Evolutionary conservation across 1,140 invertebrate genomes (phyloP).

Genomic region (Caenorhabditis tropicalis): DNA sequence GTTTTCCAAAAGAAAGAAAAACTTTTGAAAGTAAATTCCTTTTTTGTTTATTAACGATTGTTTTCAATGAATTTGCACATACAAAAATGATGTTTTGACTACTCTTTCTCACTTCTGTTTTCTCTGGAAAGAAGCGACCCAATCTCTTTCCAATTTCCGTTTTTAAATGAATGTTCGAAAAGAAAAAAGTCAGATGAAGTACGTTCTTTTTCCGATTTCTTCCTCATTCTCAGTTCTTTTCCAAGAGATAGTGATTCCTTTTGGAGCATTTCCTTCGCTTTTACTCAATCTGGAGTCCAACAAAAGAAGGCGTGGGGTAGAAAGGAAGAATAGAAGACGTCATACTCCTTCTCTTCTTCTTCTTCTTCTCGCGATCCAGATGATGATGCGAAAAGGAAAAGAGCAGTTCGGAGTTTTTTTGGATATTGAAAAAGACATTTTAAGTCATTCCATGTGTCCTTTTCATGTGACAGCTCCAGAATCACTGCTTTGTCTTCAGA

Average conservation of each 20-base stretch:
- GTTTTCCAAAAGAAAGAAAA: too few relatives aligned
- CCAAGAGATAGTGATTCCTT: background rate
- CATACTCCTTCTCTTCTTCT: too few relatives aligned
- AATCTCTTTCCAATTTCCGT: background rate
- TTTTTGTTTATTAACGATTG: too few relatives aligned
- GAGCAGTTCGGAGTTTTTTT: slow-evolving; percentile 9
- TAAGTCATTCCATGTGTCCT: background rate
- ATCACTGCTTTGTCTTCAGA: too few relatives aligned
- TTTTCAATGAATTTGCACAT: background rate
- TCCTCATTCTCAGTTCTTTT: background rate
- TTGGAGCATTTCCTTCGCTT: slow-evolving; percentile 6
- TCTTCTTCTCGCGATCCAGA: slow-evolving; percentile 8
- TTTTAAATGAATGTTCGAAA: background rate
- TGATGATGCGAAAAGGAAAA: background rate
- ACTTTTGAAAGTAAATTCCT: too few relatives aligned
- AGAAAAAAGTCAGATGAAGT: background rate
- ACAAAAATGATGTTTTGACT: background rate
- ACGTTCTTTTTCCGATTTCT: background rate
- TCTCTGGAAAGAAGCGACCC: background rate
- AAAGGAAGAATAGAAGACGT: slow-evolving; percentile 30
- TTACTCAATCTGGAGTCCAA: slow-evolving; percentile 1
- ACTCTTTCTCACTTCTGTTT: background rate
- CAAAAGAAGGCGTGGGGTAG: slow-evolving; percentile 29
- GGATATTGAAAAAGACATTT: background rate
- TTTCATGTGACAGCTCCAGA: too few relatives aligned